Percentiles rank a stretch among this genome's conserved stretches.
These are phyloP conservation scores for Vanessa atalanta DNA, from an alignment of 1,140 invertebrate genomes.

Conservation along the genomic window DNA sequence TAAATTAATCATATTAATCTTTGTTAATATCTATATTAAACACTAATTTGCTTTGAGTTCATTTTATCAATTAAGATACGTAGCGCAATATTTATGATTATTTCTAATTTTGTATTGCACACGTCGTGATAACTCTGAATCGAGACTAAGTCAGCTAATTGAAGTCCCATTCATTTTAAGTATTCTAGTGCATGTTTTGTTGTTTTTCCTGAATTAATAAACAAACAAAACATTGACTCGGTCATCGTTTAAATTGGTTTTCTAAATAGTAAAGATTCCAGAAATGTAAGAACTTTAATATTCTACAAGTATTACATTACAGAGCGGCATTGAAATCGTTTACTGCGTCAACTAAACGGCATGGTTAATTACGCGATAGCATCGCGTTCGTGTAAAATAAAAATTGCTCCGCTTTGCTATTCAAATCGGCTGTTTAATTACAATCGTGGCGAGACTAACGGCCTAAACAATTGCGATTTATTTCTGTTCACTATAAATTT, in stretches of 20 bases:
- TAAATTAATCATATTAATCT: no score
- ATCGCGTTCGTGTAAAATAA: slow-evolving; percentile 69
- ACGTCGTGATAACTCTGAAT: no score
- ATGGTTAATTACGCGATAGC: slow-evolving; percentile 67
- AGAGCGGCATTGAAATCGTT: slow-evolving; percentile 50
- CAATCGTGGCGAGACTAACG: slow-evolving; percentile 57
- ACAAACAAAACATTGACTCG: no score
- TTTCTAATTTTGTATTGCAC: no score
- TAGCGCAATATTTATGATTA: no score
- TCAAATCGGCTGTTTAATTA: slow-evolving; percentile 71
- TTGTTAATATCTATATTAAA: no score
- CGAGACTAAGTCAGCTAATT: no score
- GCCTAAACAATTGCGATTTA: slow-evolving; percentile 50
- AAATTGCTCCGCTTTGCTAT: slow-evolving; percentile 73
- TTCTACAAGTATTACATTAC: slow-evolving; percentile 17
- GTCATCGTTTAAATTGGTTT: not conserved
- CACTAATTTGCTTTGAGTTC: no score
- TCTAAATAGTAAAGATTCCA: not conserved
- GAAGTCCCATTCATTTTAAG: no score
- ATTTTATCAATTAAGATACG: no score
- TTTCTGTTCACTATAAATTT: slow-evolving; percentile 22
- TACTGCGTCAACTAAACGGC: slow-evolving; percentile 68
- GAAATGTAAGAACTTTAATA: not conserved
- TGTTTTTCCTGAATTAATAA: no score
- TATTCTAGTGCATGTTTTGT: no score